Evolutionary conservation across 2,888 invertebrate species (phyloP), one percentile per base, ranked within the genome.

Genomic region (Oligia strigilis): DNA sequence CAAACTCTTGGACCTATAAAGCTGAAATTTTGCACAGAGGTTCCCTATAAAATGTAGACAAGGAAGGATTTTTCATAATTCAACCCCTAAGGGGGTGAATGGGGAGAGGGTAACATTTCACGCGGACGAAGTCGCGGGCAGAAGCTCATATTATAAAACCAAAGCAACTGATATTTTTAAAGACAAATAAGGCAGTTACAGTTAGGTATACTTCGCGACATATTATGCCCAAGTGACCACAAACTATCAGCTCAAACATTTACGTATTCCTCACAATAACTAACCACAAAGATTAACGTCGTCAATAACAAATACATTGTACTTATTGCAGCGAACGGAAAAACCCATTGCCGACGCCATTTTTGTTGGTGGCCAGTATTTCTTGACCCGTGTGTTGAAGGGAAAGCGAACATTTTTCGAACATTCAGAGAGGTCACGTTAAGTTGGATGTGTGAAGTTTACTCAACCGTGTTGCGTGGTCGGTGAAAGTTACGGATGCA

Each of bases 401-500:
- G 52, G 46, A 82, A 72, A 64, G 49, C 11, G 43, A 75, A 0
- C 17, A 29, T 65, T 70, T 66, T 9, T 66, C 13, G 52, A 80
- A 70, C 49, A 67, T 74, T 60, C 19, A 17, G 43, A 73, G 78
- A 72, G 86, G n/a, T 75, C 87, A 64, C n/a, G 8, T 78, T 78
- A 79, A 5, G 36, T 69, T 89, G 82, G 90, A 49, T 46, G 23
- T 66, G 76, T 43, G 46, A 17, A 46, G 85, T 89, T 90, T 90
- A 79, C 86, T 19, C 85, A 90, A 90, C 77, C 80, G 71, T 78
- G 85, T 88, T 89, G 81, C 85, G 90, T 85, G 81, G 72, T 65
- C 6, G 79, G 91, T 83, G 91, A 91, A 91, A 91, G 91, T 88
- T 85, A 77, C 84, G 81, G 81, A 88, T 86, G 81, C 84, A 87